These are phyloP conservation scores for Zelleria hepariella DNA, from an alignment of 2,888 invertebrate species.

Conservation along the genomic window DNA sequence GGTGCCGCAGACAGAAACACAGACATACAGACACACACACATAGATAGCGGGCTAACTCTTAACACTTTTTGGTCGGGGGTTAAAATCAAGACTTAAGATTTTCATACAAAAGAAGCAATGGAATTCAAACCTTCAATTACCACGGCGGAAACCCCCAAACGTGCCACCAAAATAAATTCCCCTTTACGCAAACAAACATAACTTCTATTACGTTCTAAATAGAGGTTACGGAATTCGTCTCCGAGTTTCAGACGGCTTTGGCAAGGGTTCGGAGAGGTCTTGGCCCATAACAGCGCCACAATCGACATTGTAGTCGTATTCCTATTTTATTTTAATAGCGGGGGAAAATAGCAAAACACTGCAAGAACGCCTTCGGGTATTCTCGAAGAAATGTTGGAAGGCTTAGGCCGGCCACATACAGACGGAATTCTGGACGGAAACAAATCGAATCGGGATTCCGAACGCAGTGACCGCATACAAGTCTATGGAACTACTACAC, in stretches of 20 bases:
- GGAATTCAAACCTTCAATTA: neutral
- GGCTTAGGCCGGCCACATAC: too few relatives aligned
- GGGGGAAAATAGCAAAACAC: neutral
- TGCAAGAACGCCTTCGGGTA: neutral
- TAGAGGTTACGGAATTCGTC: neutral
- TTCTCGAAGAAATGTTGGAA: neutral
- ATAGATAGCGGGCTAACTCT: too few relatives aligned
- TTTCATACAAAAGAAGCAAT: neutral
- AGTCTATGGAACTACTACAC: too few relatives aligned
- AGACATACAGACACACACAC: too few relatives aligned
- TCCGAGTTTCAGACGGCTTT: neutral
- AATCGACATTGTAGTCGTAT: neutral
- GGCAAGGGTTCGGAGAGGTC: neutral
- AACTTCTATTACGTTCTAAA: neutral
- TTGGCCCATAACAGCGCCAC: neutral
- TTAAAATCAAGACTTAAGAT: too few relatives aligned
- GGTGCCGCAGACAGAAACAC: too few relatives aligned
- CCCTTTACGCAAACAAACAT: neutral
- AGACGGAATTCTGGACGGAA: too few relatives aligned
- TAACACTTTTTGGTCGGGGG: too few relatives aligned
- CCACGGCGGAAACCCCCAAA: neutral
- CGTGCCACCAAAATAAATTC: neutral
- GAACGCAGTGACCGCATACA: too few relatives aligned
- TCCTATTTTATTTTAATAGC: neutral
- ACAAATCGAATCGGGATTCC: too few relatives aligned